Conservation (phyloP, 2,113 vertebrate species). For the Mustelus asterias region DNA sequence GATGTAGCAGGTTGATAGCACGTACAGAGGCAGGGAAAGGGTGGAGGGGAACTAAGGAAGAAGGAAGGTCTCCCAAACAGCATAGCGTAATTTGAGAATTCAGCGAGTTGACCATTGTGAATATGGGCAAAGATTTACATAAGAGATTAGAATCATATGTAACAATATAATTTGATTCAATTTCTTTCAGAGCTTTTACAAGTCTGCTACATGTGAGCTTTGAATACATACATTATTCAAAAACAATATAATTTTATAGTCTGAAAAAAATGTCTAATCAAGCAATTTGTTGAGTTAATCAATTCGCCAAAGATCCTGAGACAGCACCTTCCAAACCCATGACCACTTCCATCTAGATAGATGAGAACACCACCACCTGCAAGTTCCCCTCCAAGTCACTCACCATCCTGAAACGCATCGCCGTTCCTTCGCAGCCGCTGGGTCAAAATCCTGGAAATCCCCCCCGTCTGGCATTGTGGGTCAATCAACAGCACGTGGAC, state of each 20-base stretch:
- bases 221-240: neutral
- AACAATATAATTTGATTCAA: neutral
- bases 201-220: neutral
- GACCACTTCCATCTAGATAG: too few species aligned
- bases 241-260: neutral
- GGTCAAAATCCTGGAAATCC: too few species aligned
- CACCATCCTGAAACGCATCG: too few species aligned
- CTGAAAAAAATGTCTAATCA: neutral
- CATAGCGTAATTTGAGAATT: neutral
- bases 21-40: neutral
- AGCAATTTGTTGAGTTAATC: neutral
- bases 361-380: too few species aligned
- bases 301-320: neutral
- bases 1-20: neutral
- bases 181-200: neutral
- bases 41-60: neutral
- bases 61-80: neutral
- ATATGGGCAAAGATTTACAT: neutral
- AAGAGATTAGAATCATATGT: neutral
- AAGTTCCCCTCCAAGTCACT: too few species aligned
- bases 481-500: too few species aligned
- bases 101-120: neutral
- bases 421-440: too few species aligned
- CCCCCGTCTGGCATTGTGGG: too few species aligned
- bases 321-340: too few species aligned